Percentiles rank a stretch among this genome's conserved stretches.
These are phyloP conservation scores for Megaceryle torquata DNA, from an alignment of 2,113 vertebrate species.

Conservation along the genomic window DNA sequence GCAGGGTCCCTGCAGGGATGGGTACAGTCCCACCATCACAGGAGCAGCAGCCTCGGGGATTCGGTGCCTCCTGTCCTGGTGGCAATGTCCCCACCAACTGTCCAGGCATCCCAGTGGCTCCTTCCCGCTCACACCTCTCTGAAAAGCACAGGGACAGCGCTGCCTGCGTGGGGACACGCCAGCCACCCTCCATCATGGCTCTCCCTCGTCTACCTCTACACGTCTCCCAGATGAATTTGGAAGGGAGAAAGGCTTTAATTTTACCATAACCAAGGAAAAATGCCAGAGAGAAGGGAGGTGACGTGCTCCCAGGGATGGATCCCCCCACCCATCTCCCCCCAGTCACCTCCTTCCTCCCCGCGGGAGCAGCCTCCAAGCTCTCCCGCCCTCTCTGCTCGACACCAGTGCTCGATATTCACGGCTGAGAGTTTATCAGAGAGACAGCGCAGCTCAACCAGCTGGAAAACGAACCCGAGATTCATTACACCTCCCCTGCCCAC, in stretches of 20 bases:
- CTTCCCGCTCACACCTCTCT: background rate
- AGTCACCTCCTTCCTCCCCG: background rate
- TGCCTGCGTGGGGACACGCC: background rate
- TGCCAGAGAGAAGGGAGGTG: background rate
- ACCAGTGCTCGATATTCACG: background rate
- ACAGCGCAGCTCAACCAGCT: constrained; percentile 21
- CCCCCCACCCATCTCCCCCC: background rate
- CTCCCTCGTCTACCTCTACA: background rate
- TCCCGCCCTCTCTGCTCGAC: background rate
- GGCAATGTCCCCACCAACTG: background rate
- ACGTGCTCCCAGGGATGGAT: background rate
- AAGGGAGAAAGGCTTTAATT: background rate
- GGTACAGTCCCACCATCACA: background rate
- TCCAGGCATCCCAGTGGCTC: background rate
- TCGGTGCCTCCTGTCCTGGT: background rate
- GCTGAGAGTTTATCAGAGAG: constrained; percentile 56
- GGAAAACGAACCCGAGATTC: background rate
- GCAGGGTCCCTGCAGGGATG: background rate
- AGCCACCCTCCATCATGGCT: background rate
- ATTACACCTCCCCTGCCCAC: background rate
- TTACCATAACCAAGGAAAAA: background rate
- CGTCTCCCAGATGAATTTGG: background rate
- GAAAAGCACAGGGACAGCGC: background rate
- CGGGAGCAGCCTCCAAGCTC: background rate
- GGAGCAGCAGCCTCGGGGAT: background rate